Percentiles rank a stretch among this genome's conserved stretches.
phyloP scores from a whole-genome alignment of 1,140 invertebrate genomes.

The Cyclina sinensis region DNA sequence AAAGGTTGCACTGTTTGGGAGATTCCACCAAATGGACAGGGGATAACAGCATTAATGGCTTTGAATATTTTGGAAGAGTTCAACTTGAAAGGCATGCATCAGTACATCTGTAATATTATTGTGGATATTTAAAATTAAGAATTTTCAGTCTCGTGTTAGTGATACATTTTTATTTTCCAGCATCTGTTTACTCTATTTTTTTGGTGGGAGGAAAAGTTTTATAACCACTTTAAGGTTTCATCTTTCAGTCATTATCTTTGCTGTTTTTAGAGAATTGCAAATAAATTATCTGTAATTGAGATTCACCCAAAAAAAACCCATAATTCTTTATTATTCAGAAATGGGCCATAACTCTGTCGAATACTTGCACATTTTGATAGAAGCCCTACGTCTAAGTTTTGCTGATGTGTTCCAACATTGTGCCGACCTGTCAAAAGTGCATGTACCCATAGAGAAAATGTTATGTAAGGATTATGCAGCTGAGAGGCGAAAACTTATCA shows the following conservation, averaged over 20 bases:
- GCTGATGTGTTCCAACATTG: slow-evolving; percentile 84
- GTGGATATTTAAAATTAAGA: no score
- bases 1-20: slow-evolving; percentile 82
- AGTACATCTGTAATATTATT: no score
- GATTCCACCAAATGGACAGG: slow-evolving; percentile 86
- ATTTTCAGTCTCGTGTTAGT: no score
- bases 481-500: slow-evolving; percentile 81
- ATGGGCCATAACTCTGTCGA: slow-evolving; percentile 81
- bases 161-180: no score
- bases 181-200: no score
- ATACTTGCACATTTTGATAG: slow-evolving; percentile 85
- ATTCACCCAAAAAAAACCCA: no score
- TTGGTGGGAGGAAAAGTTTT: no score
- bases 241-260: no score
- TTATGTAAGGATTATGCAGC: slow-evolving; percentile 84
- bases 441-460: slow-evolving; percentile 81
- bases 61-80: slow-evolving; percentile 85
- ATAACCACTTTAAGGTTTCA: no score
- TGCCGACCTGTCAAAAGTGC: slow-evolving; percentile 80
- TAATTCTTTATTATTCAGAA: slow-evolving; percentile 57
- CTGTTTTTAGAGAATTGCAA: no score
- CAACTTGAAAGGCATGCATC: slow-evolving; percentile 78
- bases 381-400: slow-evolving; percentile 85
- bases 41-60: slow-evolving; percentile 84
- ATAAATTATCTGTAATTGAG: no score